These are phyloP conservation scores for Metopolophium dirhodum DNA, from an alignment of 1,140 invertebrate genomes.

Conservation along the genomic window DNA sequence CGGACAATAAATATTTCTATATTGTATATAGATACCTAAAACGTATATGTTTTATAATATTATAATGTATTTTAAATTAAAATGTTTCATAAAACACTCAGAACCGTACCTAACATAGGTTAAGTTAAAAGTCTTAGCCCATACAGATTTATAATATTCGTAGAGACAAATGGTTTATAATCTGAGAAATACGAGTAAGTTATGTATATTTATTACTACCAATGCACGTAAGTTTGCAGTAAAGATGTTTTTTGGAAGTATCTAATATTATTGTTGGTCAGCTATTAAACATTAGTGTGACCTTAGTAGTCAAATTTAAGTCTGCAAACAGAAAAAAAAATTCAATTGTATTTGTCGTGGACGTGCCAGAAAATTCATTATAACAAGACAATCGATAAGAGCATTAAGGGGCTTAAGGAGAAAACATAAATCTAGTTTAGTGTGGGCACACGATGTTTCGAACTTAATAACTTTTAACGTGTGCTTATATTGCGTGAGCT, in stretches of 20 bases:
- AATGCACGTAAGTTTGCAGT: background rate
- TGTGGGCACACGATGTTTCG: background rate
- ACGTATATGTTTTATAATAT: background rate
- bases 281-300: background rate
- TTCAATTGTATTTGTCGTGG: background rate
- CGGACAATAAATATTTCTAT: background rate
- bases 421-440: constrained; percentile 40
- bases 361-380: constrained; percentile 45
- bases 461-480: constrained; percentile 38
- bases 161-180: background rate
- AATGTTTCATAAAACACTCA: background rate
- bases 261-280: background rate
- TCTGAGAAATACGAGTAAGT: no score
- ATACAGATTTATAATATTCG: background rate
- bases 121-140: background rate
- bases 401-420: constrained; percentile 15
- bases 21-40: no score
- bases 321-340: background rate
- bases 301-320: background rate
- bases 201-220: background rate
- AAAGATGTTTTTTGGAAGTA: background rate
- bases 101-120: background rate
- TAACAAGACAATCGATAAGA: constrained; percentile 29
- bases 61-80: background rate
- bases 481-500: background rate